Percentiles rank a stretch among this genome's conserved stretches.
Evolutionary conservation across 2,888 invertebrate genomes (phyloP).

Genomic region (Entomobrya proxima): DNA sequence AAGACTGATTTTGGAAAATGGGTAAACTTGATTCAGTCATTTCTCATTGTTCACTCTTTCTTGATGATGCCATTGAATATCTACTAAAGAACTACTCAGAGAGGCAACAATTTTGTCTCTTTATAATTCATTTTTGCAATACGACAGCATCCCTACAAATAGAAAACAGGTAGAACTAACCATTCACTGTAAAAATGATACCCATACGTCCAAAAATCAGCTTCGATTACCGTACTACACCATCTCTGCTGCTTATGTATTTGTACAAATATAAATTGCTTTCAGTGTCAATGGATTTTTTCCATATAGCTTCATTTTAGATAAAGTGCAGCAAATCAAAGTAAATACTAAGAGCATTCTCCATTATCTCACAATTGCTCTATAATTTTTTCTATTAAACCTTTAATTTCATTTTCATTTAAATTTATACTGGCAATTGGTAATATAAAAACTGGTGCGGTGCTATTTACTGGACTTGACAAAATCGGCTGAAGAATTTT

Average conservation of each 20-base stretch:
- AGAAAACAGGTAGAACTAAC: not conserved
- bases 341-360: not conserved
- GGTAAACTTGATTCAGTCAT: conserved; percentile 69
- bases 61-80: conserved; percentile 9
- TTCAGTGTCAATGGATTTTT: too few species aligned
- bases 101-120: not conserved
- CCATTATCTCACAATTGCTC: too few species aligned
- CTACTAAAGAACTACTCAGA: not conserved
- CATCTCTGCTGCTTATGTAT: too few species aligned
- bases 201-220: conserved; percentile 12
- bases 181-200: not conserved
- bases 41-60: conserved; percentile 60
- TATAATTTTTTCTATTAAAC: not conserved
- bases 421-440: not conserved
- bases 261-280: too few species aligned
- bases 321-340: not conserved
- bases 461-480: not conserved
- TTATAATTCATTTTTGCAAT: not conserved
- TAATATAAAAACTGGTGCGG: not conserved
- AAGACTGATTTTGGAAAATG: conserved; percentile 73
- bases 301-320: not conserved
- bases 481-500: not conserved
- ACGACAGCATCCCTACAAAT: not conserved
- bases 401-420: not conserved
- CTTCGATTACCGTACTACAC: too few species aligned